phyloP scores from a whole-genome alignment of 1,140 invertebrate species.

The Drosophila malerkotliana region DNA sequence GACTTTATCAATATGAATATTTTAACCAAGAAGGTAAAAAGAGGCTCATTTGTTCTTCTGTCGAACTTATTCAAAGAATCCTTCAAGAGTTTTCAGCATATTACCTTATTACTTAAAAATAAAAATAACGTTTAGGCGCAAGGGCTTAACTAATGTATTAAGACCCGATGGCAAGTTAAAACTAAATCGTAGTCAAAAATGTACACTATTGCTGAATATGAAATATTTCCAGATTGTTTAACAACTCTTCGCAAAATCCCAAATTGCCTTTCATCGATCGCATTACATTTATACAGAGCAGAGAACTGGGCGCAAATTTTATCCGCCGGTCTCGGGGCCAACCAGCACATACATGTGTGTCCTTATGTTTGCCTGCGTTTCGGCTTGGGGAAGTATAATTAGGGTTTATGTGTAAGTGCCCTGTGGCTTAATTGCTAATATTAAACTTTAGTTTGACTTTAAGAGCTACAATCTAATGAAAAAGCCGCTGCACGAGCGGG shows the following conservation, averaged over 20 bases:
- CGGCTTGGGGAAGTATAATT: slow-evolving; percentile 46
- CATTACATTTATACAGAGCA: slow-evolving; percentile 59
- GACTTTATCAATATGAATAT: slow-evolving; percentile 22
- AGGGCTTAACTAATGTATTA: slow-evolving; percentile 65
- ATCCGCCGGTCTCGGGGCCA: slow-evolving; percentile 37
- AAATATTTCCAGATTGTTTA: slow-evolving; percentile 46
- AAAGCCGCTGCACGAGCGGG: slow-evolving; percentile 26
- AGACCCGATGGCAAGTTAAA: slow-evolving; percentile 73
- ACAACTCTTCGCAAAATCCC: slow-evolving; percentile 44
- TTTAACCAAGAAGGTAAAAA: slow-evolving; percentile 18
- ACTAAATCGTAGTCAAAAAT: slow-evolving; percentile 75
- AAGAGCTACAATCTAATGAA: slow-evolving; percentile 66
- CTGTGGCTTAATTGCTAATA: slow-evolving; percentile 49
- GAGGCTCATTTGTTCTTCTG: slow-evolving; percentile 13
- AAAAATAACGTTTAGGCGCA: slow-evolving; percentile 69
- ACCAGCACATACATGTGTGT: slow-evolving; percentile 49
- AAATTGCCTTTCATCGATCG: slow-evolving; percentile 13
- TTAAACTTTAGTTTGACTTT: slow-evolving; percentile 80
- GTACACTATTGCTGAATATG: slow-evolving; percentile 51
- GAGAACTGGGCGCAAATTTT: slow-evolving; percentile 58
- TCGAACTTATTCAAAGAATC: slow-evolving; percentile 51
- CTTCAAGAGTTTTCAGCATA: slow-evolving; percentile 63
- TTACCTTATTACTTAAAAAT: slow-evolving; percentile 74
- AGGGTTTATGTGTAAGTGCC: slow-evolving; percentile 31
- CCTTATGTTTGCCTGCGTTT: slow-evolving; percentile 43